Conservation (phyloP, 2,888 invertebrate genomes). For the Eupithecia subfuscata region DNA sequence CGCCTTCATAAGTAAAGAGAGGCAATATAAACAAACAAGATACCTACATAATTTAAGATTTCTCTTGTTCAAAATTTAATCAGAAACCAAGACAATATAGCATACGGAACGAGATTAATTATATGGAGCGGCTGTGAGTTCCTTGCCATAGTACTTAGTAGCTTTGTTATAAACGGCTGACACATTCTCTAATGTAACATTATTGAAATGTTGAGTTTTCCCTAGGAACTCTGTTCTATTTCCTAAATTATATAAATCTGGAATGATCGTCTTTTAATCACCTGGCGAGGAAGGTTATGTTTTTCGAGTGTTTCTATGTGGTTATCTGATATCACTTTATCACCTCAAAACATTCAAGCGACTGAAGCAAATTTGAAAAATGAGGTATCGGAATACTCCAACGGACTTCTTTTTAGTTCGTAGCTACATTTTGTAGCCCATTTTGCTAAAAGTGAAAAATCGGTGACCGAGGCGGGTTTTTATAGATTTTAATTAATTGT, state of each 20-base stretch:
- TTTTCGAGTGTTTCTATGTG: too few relatives aligned
- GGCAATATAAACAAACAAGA: slow-evolving; percentile 27
- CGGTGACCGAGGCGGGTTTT: too few relatives aligned
- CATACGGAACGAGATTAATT: slow-evolving; percentile 14
- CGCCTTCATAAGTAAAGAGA: slow-evolving; percentile 5
- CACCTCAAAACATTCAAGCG: too few relatives aligned
- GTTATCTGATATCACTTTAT: too few relatives aligned
- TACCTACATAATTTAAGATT: slow-evolving; percentile 19
- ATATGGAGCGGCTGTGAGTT: slow-evolving; percentile 13
- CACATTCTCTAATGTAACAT: neutral
- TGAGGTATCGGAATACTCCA: too few relatives aligned
- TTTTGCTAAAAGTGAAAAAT: too few relatives aligned
- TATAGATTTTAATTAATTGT: neutral
- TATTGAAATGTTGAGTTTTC: neutral
- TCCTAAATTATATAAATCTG: neutral
- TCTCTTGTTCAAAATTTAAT: slow-evolving; percentile 23
- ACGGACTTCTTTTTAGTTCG: too few relatives aligned
- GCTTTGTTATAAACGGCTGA: slow-evolving; percentile 2
- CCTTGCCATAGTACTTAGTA: neutral
- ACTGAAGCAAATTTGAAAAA: too few relatives aligned
- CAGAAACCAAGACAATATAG: slow-evolving; percentile 22
- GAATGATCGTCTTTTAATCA: neutral
- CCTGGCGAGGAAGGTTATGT: too few relatives aligned
- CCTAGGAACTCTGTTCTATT: neutral
- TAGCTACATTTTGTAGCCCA: too few relatives aligned